phyloP scores from a whole-genome alignment of 1,140 invertebrate species.

The Eubasilissa regina region DNA sequence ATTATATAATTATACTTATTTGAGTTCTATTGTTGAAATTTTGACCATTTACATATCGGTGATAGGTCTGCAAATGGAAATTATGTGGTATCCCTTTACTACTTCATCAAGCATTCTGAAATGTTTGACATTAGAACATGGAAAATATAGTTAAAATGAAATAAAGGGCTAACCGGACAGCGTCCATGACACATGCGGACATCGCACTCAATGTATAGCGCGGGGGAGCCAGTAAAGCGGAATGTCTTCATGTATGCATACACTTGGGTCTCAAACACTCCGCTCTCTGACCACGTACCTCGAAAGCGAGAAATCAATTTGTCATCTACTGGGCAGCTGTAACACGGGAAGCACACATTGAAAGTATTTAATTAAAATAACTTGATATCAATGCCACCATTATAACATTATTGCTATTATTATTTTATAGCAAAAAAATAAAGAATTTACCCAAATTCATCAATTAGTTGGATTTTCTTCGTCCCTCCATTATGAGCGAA shows the following conservation, averaged over 20 bases:
- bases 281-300: slow-evolving; percentile 91
- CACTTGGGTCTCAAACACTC: slow-evolving; percentile 93
- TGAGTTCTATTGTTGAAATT: too few relatives aligned
- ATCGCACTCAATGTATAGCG: slow-evolving; percentile 95
- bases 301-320: slow-evolving; percentile 93
- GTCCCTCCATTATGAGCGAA: slow-evolving; percentile 94
- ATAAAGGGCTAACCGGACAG: slow-evolving; percentile 81
- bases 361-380: neutral
- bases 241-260: slow-evolving; percentile 97
- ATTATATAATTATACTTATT: too few relatives aligned
- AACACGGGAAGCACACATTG: slow-evolving; percentile 49
- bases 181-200: slow-evolving; percentile 95
- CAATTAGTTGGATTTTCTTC: slow-evolving; percentile 92
- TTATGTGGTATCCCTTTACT: too few relatives aligned
- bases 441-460: slow-evolving; percentile 86
- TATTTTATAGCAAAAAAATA: neutral
- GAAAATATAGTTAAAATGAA: too few relatives aligned
- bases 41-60: too few relatives aligned
- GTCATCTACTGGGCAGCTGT: slow-evolving; percentile 92
- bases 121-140: too few relatives aligned
- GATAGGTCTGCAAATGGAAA: too few relatives aligned
- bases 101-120: too few relatives aligned
- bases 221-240: slow-evolving; percentile 92
- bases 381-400: neutral
- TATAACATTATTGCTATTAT: neutral